phyloP scores from a whole-genome alignment of 2,797 vertebrate genomes.

The Intellagama lesueurii region DNA sequence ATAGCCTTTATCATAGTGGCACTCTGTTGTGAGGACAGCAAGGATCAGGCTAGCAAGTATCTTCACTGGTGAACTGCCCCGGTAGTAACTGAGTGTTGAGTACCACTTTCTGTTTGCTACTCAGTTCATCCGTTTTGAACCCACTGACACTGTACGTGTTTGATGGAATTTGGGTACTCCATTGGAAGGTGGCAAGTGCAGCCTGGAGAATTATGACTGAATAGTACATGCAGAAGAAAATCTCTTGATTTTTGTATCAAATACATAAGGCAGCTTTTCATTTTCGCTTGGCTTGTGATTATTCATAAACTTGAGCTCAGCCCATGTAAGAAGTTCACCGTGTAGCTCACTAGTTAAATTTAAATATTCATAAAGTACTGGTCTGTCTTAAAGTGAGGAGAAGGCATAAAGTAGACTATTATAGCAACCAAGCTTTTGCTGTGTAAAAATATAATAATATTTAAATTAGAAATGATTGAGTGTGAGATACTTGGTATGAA shows the following conservation, averaged over 20 bases:
- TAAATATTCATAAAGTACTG: neutral
- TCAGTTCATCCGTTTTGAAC: too few species aligned
- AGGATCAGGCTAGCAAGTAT: too few species aligned
- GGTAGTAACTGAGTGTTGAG: too few species aligned
- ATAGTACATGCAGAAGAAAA: neutral
- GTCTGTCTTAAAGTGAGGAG: conserved; percentile 2
- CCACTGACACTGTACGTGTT: too few species aligned
- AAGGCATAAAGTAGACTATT: conserved; percentile 24
- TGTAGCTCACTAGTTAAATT: conserved; percentile 9
- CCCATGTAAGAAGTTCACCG: neutral
- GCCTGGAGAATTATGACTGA: neutral
- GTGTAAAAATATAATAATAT: neutral
- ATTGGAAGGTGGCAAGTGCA: too few species aligned
- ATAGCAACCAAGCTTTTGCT: neutral
- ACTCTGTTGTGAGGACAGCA: too few species aligned
- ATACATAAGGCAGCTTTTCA: neutral
- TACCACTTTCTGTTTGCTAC: too few species aligned
- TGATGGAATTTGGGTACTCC: too few species aligned
- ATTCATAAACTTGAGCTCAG: neutral
- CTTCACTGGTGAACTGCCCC: too few species aligned
- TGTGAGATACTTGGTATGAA: conserved; percentile 43
- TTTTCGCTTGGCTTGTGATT: neutral
- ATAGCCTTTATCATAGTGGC: too few species aligned
- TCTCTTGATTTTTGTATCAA: neutral
- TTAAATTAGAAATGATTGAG: conserved; percentile 40